phyloP scores from a whole-genome alignment of 2,888 invertebrate species.

The Myathropa florea region DNA sequence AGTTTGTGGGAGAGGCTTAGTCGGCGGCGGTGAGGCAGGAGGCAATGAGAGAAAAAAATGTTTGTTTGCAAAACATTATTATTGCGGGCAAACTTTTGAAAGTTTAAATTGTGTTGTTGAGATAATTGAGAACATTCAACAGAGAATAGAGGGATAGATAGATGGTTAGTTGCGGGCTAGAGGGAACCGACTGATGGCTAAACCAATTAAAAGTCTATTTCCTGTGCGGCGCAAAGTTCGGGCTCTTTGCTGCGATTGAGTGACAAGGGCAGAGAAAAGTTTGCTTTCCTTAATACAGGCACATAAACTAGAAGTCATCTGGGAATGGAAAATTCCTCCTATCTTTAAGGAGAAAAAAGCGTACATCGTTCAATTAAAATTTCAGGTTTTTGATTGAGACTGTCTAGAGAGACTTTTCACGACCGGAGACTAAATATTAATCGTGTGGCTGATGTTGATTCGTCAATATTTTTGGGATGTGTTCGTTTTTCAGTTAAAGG shows the following conservation, averaged over 20 bases:
- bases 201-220: conserved; percentile 67
- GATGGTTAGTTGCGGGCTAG: neutral
- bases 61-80: conserved; percentile 36
- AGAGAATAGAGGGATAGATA: conserved; percentile 21
- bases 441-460: too few species aligned
- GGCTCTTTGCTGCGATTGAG: conserved; percentile 13
- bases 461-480: too few species aligned
- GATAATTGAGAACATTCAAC: conserved; percentile 68
- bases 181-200: conserved; percentile 20
- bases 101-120: conserved; percentile 69
- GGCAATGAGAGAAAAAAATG: conserved; percentile 26
- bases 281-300: neutral
- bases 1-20: neutral
- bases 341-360: neutral
- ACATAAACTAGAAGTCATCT: neutral
- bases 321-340: neutral
- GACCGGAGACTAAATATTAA: too few species aligned
- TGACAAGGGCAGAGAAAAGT: conserved; percentile 21
- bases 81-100: conserved; percentile 64
- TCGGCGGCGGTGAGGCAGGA: neutral
- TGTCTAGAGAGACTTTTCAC: too few species aligned
- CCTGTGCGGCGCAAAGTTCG: conserved; percentile 36
- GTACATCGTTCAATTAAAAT: neutral
- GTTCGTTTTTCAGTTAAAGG: too few species aligned
- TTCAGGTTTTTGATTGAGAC: neutral